These are phyloP conservation scores for Pristionchus fissidentatus DNA, from an alignment of 2,888 invertebrate genomes.

Conservation along the genomic window DNA sequence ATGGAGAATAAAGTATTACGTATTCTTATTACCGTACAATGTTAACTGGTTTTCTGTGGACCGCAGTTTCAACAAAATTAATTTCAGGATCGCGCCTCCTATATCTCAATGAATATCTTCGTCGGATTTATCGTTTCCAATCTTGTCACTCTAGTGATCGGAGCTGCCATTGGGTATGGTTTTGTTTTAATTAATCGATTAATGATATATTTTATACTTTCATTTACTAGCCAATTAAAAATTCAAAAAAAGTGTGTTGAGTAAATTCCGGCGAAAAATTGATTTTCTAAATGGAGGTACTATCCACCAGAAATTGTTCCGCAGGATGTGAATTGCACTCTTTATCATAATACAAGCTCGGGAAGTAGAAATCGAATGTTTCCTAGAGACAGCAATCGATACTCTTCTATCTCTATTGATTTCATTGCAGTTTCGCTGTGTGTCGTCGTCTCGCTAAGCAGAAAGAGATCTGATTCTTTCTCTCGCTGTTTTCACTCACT, in stretches of 20 bases:
- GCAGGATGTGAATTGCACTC: not conserved
- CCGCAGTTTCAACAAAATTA: not conserved
- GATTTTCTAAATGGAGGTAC: too few species aligned
- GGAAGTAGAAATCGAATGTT: not conserved
- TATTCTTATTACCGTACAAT: not conserved
- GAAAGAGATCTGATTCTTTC: slow-evolving; percentile 52
- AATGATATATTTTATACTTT: not conserved
- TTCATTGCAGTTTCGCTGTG: slow-evolving; percentile 66
- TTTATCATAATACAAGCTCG: not conserved
- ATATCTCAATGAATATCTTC: slow-evolving; percentile 80
- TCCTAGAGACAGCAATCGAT: not conserved
- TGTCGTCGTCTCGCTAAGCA: slow-evolving; percentile 67
- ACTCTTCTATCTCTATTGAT: not conserved
- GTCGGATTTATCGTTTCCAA: slow-evolving; percentile 92
- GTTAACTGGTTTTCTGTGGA: not conserved
- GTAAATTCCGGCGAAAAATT: too few species aligned
- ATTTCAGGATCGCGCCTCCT: slow-evolving; percentile 6
- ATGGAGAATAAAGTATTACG: too few species aligned
- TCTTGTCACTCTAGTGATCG: slow-evolving; percentile 89
- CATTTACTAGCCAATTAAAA: not conserved
- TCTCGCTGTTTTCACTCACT: not conserved
- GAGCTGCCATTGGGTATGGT: slow-evolving; percentile 90
- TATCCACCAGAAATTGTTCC: too few species aligned
- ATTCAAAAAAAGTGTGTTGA: too few species aligned
- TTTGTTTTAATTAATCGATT: too few species aligned